phyloP scores from a whole-genome alignment of 2,888 invertebrate species.

The Eristalis tenax region DNA sequence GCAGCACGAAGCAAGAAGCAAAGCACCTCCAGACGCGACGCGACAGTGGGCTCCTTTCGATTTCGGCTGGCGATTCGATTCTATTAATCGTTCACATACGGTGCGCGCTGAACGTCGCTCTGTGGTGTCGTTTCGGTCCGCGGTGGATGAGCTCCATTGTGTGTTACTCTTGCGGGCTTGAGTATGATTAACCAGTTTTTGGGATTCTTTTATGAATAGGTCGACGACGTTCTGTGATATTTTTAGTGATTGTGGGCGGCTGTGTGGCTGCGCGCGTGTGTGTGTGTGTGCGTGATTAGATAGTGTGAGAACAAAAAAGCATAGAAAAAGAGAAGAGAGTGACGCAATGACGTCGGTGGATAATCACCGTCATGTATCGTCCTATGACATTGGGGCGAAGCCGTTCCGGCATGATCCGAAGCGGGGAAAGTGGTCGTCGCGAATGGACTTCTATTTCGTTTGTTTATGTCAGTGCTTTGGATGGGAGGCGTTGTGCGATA shows the following conservation, averaged over 20 bases:
- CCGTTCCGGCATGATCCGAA: constrained; percentile 79
- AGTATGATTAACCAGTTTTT: constrained; percentile 60
- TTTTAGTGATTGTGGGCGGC: not conserved
- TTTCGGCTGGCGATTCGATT: constrained; percentile 20
- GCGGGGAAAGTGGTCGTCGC: constrained; percentile 87
- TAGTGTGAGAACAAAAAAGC: not conserved
- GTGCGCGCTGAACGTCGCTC: not conserved
- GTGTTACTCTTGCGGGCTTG: constrained; percentile 10
- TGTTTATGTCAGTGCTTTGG: constrained; percentile 93
- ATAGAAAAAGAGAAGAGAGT: constrained; percentile 6
- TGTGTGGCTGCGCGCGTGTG: not conserved
- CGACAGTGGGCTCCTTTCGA: constrained; percentile 24
- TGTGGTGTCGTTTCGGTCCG: not conserved
- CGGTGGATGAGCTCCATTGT: not conserved
- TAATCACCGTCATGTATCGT: constrained; percentile 70
- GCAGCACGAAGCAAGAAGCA: not conserved
- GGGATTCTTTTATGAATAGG: constrained; percentile 1
- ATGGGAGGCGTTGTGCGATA: constrained; percentile 90
- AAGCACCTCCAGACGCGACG: constrained; percentile 18
- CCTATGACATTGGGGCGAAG: constrained; percentile 78
- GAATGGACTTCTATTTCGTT: constrained; percentile 89
- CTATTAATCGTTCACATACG: constrained; percentile 30
- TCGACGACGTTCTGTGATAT: constrained; percentile 1
- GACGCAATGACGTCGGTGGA: constrained; percentile 70
- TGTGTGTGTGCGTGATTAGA: not conserved